Base-by-base conservation (phyloP, 92 coral and sea anemone species). In the Porites evermanni region DNA sequence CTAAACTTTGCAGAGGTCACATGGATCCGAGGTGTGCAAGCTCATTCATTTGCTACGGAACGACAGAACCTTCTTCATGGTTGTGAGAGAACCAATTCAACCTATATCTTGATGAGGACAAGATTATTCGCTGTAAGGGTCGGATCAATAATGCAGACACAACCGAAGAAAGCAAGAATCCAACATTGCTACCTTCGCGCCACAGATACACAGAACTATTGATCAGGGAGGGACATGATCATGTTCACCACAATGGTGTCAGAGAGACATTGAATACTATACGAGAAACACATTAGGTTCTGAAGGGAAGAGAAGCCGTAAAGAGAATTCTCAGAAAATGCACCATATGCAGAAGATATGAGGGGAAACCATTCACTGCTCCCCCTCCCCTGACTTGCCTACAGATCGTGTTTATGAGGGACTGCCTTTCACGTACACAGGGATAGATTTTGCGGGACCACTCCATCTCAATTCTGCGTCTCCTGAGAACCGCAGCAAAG, bases 241-340 rank as follows among this genome's bases (percentile, higher is more conserved):
- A 13, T 44, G 60, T 51, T 74, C n/a, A 74, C 26, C 79, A 74
- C 18, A 29, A 17, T 12, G 18, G 60, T 16, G 60, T 74, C 47
- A 74, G 79, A 74, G n/a, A 74, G 61, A 12, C 61, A 47, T 54
- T 54, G 60, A 54, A 13, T 9, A 4, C 12, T 9, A 54, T 74
- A 50, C 11, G 61, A 51, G 60, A 47, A 74, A 8, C 12, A 21
- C 47, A 12, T 53, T 79, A 64, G 75, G 44, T 9, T 9, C 14
- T 79, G 19, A 79, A 67, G 20, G 84, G 74, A 68, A 79, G 84
- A 24, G 64, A 79, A 67, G 75, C 79, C 12, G 79, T 74, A 17
- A 59, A 14, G 81, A 23, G 61, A 52, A 14, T 67, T 26, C 17
- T 32, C 73, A 47, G 63, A 29, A 79, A 79, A 32, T 65, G 61